Conservation (phyloP, 2,113 vertebrate genomes). For the Corythornis cristatus region DNA sequence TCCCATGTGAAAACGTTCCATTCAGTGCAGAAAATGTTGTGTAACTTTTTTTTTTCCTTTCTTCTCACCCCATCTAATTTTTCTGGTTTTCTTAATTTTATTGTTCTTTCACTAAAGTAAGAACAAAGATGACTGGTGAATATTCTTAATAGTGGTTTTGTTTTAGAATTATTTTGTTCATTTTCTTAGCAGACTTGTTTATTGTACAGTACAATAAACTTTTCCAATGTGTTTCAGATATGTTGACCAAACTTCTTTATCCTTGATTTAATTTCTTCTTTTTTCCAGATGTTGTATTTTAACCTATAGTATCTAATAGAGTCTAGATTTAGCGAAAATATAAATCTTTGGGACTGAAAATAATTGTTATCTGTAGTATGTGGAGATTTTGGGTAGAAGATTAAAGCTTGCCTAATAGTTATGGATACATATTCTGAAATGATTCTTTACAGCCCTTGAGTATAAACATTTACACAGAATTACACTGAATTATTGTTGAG, state of each 20-base stretch:
- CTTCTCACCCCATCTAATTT: not conserved
- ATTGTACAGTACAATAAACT: not conserved
- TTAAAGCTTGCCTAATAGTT: not conserved
- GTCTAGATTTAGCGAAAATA: not conserved
- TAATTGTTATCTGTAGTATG: not conserved
- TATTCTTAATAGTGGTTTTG: not conserved
- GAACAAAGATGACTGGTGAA: not conserved
- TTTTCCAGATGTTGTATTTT: not conserved
- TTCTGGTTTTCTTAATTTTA: not conserved
- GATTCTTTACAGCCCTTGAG: not conserved
- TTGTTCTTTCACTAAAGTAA: not conserved
- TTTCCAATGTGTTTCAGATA: not conserved
- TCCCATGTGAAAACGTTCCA: not conserved
- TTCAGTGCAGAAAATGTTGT: not conserved
- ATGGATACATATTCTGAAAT: not conserved
- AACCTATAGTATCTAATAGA: not conserved
- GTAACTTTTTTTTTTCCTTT: not conserved
- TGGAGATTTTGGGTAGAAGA: not conserved
- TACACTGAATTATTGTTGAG: too few species aligned
- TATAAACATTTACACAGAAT: not conserved
- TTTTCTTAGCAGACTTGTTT: not conserved
- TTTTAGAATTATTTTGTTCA: not conserved
- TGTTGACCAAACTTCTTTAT: not conserved
- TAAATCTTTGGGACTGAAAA: not conserved
- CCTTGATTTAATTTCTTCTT: not conserved